A percentile compares a stretch with the other conserved stretches of the same genome.
phyloP scores from a whole-genome alignment of 2,888 invertebrate genomes.

The Neuroscelio doddi region DNA sequence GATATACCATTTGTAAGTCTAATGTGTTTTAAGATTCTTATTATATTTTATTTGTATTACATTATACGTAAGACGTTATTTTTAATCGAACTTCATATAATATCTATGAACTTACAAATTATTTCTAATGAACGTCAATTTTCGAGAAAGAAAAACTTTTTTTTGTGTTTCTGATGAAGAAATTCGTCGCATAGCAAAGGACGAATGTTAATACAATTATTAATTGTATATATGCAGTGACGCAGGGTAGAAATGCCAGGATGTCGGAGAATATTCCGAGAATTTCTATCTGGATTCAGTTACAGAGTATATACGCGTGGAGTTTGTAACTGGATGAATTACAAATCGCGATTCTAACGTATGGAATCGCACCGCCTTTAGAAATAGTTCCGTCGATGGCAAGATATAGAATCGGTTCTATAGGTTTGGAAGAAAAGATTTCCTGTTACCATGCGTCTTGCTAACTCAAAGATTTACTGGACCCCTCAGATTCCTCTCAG shows the following conservation, averaged over 20 bases:
- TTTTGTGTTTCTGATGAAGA: slow-evolving; percentile 5
- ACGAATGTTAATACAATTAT: slow-evolving; percentile 13
- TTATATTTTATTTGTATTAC: too few species aligned
- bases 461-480: slow-evolving; percentile 17
- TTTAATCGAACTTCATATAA: too few species aligned
- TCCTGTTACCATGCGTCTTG: slow-evolving; percentile 38
- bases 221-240: slow-evolving; percentile 12
- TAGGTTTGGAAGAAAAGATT: slow-evolving; percentile 34
- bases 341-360: slow-evolving; percentile 25
- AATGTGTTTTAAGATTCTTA: too few species aligned
- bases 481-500: slow-evolving; percentile 1
- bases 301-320: slow-evolving; percentile 4
- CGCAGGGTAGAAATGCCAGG: neutral
- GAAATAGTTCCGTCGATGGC: slow-evolving; percentile 29
- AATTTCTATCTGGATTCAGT: slow-evolving; percentile 14
- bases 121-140: neutral
- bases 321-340: slow-evolving; percentile 35
- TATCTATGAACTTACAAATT: too few species aligned
- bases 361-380: slow-evolving; percentile 25
- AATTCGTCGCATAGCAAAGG: slow-evolving; percentile 12
- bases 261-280: neutral
- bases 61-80: too few species aligned
- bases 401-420: slow-evolving; percentile 20
- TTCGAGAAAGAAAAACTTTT: neutral
- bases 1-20: too few species aligned